Conservation (phyloP, 2,113 vertebrate genomes). For the Castor canadensis region DNA sequence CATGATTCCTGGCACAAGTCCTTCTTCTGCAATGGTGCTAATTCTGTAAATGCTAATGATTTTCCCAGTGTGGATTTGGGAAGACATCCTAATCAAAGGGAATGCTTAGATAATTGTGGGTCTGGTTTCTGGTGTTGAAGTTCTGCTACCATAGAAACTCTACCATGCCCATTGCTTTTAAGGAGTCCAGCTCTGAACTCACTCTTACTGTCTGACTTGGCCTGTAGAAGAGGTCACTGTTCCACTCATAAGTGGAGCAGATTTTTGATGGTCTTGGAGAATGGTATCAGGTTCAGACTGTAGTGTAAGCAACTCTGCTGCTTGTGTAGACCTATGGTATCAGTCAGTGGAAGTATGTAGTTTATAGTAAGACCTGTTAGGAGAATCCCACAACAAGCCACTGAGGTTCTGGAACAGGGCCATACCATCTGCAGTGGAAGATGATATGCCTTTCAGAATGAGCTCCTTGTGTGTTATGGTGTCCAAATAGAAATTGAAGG, state of each 20-base stretch:
- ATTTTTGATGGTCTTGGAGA: not conserved
- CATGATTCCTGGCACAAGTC: not conserved
- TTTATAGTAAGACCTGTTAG: not conserved
- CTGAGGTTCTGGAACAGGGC: not conserved
- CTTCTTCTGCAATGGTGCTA: not conserved
- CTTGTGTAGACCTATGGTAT: not conserved
- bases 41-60: not conserved
- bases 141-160: not conserved
- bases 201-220: not conserved
- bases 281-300: not conserved
- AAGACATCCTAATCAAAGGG: not conserved
- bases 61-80: not conserved
- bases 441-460: not conserved
- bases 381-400: not conserved
- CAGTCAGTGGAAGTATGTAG: no score
- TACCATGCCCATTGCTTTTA: not conserved
- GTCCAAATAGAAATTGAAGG: not conserved
- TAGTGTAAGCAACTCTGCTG: not conserved
- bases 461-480: not conserved
- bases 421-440: not conserved
- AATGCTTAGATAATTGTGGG: not conserved
- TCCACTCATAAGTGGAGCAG: not conserved
- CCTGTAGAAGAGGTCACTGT: rapidly evolving
- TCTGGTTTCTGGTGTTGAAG: not conserved
- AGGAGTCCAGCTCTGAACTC: not conserved